Percentiles rank a stretch among this genome's conserved stretches.
These are phyloP conservation scores for Bedellia somnulentella DNA, from an alignment of 2,888 invertebrate genomes.

Conservation along the genomic window DNA sequence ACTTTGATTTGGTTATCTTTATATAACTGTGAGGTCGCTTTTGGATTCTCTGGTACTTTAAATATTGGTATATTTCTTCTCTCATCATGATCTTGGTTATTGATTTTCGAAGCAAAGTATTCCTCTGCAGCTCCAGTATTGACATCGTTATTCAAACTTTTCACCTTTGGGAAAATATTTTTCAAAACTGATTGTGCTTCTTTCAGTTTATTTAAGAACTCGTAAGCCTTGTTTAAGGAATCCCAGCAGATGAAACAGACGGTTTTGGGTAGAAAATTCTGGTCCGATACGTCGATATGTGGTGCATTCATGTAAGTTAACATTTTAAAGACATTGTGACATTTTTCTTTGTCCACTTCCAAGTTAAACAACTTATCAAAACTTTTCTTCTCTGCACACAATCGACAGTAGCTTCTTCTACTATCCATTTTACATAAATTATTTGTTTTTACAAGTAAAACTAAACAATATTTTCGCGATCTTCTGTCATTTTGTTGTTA, in stretches of 20 bases:
- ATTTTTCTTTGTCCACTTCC: constrained; percentile 20
- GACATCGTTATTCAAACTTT: constrained; percentile 17
- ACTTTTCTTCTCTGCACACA: constrained; percentile 28
- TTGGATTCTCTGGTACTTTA: too few species aligned
- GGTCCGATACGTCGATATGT: constrained; percentile 29
- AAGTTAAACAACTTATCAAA: constrained; percentile 27
- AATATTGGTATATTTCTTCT: too few species aligned
- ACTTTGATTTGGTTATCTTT: constrained; percentile 29
- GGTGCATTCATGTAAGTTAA: constrained; percentile 33
- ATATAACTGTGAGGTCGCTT: constrained; percentile 5
- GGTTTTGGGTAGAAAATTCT: constrained; percentile 28
- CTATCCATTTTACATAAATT: too few species aligned
- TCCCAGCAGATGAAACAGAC: constrained; percentile 40
- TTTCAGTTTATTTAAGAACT: constrained; percentile 29
- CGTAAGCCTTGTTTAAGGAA: constrained; percentile 31
- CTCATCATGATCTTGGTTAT: too few species aligned
- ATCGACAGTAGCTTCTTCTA: constrained; percentile 26
- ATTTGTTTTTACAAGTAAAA: too few species aligned
- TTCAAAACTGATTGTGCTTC: constrained; percentile 25
- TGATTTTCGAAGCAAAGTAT: too few species aligned
- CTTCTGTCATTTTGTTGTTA: too few species aligned
- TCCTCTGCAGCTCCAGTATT: constrained; percentile 16
- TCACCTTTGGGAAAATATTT: constrained; percentile 18
- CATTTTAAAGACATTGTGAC: constrained; percentile 24
- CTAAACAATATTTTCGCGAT: too few species aligned